phyloP scores from a whole-genome alignment of 2,888 invertebrate species.

The Empis livida region DNA sequence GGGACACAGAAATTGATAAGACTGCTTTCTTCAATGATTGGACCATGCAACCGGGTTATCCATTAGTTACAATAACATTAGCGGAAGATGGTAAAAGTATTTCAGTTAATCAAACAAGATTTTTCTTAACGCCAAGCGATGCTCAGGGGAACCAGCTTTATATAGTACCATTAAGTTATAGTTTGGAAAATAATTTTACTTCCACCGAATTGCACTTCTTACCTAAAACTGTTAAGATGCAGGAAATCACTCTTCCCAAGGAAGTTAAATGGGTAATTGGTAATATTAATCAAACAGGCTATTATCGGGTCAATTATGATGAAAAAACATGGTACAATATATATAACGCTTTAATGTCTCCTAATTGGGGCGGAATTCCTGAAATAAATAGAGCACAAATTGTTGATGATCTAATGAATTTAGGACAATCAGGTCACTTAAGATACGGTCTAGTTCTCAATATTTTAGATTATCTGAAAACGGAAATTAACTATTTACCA shows the following conservation, averaged over 20 bases:
- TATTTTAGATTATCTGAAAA: conserved; percentile 39
- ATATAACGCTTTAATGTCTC: conserved; percentile 13
- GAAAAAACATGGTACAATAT: conserved; percentile 39
- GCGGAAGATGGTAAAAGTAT: conserved; percentile 6
- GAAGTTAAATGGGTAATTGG: conserved; percentile 25
- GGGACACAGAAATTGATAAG: conserved; percentile 26
- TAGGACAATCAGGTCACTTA: conserved; percentile 44
- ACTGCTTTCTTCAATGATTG: conserved; percentile 40
- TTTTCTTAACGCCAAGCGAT: conserved; percentile 15
- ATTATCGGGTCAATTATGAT: conserved; percentile 58
- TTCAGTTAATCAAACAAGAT: conserved; percentile 20
- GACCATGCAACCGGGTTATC: conserved; percentile 53
- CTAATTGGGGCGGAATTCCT: conserved; percentile 18
- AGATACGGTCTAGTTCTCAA: conserved; percentile 36
- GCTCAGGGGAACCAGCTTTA: conserved; percentile 19
- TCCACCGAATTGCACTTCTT: too few relatives aligned
- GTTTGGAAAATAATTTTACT: conserved; percentile 12
- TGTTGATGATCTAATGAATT: conserved; percentile 57
- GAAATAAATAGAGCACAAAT: conserved; percentile 57
- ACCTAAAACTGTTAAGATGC: conserved; percentile 9
- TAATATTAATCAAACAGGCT: conserved; percentile 27
- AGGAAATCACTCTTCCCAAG: conserved; percentile 1
- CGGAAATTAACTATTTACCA: conserved; percentile 50
- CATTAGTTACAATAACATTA: conserved; percentile 41
- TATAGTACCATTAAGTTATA: conserved; percentile 26